Evolutionary conservation across 53 echinoderm and acorn worm genomes (phyloP).

Genomic region (Henricia sp.): DNA sequence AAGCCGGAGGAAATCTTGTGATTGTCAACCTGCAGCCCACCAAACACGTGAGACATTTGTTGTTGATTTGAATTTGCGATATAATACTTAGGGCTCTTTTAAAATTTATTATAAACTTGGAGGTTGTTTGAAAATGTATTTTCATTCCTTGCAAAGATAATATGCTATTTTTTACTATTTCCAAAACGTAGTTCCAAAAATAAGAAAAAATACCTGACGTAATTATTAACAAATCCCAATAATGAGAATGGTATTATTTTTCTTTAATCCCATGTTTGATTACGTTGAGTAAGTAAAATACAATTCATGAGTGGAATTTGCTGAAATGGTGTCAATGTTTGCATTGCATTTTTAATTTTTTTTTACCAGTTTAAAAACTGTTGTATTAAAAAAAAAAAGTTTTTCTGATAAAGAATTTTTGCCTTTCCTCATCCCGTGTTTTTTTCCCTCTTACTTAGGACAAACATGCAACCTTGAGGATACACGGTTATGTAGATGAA

Average conservation of each 20-base stretch:
- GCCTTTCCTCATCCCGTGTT: neutral
- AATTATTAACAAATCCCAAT: no score
- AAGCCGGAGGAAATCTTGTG: slow-evolving; percentile 88
- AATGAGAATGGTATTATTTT: no score
- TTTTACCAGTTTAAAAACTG: no score
- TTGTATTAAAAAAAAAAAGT: no score
- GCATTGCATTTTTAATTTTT: neutral
- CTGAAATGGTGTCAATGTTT: neutral
- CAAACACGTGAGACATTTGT: slow-evolving; percentile 80
- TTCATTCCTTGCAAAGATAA: no score
- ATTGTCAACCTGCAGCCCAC: slow-evolving; percentile 96
- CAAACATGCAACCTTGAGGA: slow-evolving; percentile 83
- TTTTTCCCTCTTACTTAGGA: slow-evolving; percentile 68
- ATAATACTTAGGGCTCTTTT: no score
- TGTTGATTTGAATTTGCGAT: neutral
- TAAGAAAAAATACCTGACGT: no score
- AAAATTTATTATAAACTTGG: no score
- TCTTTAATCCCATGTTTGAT: neutral
- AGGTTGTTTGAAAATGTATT: no score
- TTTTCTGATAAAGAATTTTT: neutral
- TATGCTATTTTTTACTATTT: no score
- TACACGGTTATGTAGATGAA: slow-evolving; percentile 92
- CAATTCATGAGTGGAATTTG: neutral
- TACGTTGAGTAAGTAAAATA: neutral
- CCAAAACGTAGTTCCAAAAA: no score